Evolutionary conservation across 2,113 vertebrate genomes (phyloP).

Genomic region (Sinosuthora webbiana): DNA sequence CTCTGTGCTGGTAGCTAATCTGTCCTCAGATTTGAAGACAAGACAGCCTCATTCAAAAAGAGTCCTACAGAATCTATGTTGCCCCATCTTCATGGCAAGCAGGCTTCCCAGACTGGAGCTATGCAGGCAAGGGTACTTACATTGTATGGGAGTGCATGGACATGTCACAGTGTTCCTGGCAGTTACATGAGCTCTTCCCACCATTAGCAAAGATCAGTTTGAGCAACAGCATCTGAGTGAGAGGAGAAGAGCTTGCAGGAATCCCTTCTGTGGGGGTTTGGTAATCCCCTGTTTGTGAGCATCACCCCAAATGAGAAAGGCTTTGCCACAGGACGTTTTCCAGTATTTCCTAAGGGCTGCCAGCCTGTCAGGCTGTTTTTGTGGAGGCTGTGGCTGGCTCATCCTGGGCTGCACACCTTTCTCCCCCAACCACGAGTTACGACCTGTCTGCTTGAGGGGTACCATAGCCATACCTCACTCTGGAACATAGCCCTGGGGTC

Average conservation of each 20-base stretch:
- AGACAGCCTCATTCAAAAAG: not conserved
- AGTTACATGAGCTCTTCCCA: not conserved
- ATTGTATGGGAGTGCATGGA: not conserved
- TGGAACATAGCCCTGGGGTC: not conserved
- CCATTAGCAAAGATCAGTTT: not conserved
- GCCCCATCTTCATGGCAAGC: not conserved
- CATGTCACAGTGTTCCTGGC: not conserved
- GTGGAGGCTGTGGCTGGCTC: not conserved
- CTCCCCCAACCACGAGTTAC: rapidly evolving
- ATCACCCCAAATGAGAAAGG: not conserved
- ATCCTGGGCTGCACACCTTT: not conserved
- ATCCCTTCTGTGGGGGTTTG: rapidly evolving
- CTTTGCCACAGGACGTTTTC: not conserved
- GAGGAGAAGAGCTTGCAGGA: not conserved
- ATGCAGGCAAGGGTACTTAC: not conserved
- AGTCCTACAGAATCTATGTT: not conserved
- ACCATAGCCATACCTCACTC: not conserved
- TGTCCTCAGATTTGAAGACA: not conserved
- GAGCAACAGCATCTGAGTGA: not conserved
- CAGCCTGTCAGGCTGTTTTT: not conserved
- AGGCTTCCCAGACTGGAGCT: not conserved
- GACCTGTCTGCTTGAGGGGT: not conserved
- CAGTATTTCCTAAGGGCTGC: not conserved
- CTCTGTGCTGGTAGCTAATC: not conserved
- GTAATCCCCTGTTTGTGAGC: not conserved